phyloP scores from a whole-genome alignment of 2,113 vertebrate genomes.

The Epinephelus moara region DNA sequence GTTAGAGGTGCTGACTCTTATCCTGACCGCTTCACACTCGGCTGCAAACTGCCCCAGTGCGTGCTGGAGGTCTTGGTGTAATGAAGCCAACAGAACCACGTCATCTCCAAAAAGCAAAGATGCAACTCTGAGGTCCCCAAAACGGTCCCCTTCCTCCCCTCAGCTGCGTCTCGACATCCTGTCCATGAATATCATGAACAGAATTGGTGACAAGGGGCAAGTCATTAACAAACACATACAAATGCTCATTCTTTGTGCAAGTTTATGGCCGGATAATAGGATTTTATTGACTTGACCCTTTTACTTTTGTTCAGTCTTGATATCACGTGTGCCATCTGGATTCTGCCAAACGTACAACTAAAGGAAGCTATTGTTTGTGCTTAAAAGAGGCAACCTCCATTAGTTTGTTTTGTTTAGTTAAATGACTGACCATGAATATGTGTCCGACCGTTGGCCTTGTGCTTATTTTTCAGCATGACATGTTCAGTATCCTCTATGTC shows the following conservation, averaged over 20 bases:
- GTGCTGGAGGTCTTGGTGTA: too few species aligned
- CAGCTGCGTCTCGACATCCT: too few species aligned
- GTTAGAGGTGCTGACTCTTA: too few species aligned
- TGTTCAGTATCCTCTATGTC: neutral
- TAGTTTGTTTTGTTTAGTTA: constrained; percentile 36
- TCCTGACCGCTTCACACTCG: too few species aligned
- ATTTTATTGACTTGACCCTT: neutral
- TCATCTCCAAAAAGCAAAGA: too few species aligned
- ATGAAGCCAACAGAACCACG: too few species aligned
- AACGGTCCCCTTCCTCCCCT: too few species aligned
- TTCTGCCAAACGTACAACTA: neutral
- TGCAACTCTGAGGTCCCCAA: too few species aligned
- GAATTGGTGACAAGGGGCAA: neutral
- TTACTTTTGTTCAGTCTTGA: neutral
- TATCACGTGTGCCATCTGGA: neutral
- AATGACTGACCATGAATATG: constrained; percentile 6
- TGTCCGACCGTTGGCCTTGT: constrained; percentile 11
- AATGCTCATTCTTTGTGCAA: neutral
- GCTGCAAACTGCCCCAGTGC: too few species aligned
- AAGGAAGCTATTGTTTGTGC: neutral
- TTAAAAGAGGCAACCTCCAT: neutral
- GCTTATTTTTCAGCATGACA: constrained; percentile 45
- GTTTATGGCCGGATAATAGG: neutral
- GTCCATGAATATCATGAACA: too few species aligned
- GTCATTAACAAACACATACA: neutral